Evolutionary conservation across 2,888 invertebrate genomes (phyloP).

Genomic region (Megalurothrips usitatus): DNA sequence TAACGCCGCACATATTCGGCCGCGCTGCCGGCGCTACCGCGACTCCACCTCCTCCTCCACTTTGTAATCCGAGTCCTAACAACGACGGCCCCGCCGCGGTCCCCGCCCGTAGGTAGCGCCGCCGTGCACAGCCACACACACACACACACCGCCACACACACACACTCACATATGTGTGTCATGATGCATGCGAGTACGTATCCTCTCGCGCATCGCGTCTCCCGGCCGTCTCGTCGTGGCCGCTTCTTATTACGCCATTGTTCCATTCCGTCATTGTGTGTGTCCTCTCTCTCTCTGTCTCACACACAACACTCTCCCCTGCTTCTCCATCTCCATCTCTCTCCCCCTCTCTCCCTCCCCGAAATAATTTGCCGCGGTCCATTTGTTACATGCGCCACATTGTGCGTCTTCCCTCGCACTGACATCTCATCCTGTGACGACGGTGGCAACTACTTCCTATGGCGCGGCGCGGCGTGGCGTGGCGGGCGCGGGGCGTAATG

Average conservation of each 20-base stretch:
- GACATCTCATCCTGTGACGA: no score
- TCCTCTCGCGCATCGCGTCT: neutral
- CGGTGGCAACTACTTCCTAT: no score
- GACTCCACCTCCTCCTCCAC: neutral
- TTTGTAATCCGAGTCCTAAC: constrained; percentile 8
- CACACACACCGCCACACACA: neutral
- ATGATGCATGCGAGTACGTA: constrained; percentile 2
- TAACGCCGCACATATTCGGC: no score
- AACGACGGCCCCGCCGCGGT: neutral
- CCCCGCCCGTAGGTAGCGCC: neutral
- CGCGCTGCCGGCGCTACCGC: neutral
- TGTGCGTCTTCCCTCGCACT: no score
- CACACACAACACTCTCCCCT: no score
- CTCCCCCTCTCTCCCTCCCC: constrained; percentile 31
- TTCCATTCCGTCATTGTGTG: neutral
- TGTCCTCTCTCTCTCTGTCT: constrained; percentile 23
- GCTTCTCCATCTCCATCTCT: no score
- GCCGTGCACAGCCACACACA: neutral
- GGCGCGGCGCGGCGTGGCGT: no score
- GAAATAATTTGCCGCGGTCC: constrained; percentile 10
- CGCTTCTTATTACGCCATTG: constrained; percentile 27
- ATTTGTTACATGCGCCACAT: neutral
- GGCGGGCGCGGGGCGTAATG: no score
- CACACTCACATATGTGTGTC: neutral
- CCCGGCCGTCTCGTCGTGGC: no score